These are phyloP conservation scores for Orthonychiurus folsomi DNA, from an alignment of 2,888 invertebrate genomes.

Conservation along the genomic window DNA sequence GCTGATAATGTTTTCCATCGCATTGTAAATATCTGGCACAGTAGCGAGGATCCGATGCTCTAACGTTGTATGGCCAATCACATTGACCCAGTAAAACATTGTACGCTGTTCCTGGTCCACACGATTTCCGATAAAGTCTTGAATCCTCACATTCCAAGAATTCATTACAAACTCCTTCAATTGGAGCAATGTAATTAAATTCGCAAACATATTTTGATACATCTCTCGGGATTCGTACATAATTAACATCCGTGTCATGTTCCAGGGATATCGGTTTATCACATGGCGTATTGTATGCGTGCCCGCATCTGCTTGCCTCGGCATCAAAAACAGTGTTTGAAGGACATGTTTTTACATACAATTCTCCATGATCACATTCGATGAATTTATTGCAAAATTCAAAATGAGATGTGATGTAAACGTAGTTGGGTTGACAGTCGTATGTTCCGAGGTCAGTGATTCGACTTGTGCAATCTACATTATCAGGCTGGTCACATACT, in stretches of 20 bases:
- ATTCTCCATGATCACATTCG: constrained; percentile 29
- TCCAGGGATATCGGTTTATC: constrained; percentile 31
- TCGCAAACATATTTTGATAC: constrained; percentile 26
- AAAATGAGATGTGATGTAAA: constrained; percentile 31
- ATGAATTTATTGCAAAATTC: constrained; percentile 36
- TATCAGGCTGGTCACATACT: constrained; percentile 29
- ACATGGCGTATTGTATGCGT: constrained; percentile 28
- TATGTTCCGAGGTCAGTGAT: constrained; percentile 30
- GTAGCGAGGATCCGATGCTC: constrained; percentile 16
- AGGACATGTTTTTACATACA: constrained; percentile 34
- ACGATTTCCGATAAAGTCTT: constrained; percentile 29
- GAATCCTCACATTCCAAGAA: constrained; percentile 37
- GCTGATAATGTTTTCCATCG: constrained; percentile 16
- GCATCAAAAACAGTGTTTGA: constrained; percentile 26
- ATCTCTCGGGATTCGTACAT: neutral
- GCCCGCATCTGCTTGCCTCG: constrained; percentile 27
- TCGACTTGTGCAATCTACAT: constrained; percentile 36
- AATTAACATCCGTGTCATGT: constrained; percentile 33
- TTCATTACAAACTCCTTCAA: constrained; percentile 28
- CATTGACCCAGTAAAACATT: constrained; percentile 27
- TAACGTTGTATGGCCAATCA: constrained; percentile 32
- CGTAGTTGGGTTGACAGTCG: constrained; percentile 26
- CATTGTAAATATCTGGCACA: constrained; percentile 27
- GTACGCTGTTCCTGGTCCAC: constrained; percentile 38
- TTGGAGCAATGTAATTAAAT: constrained; percentile 34